phyloP scores from a whole-genome alignment of 2,113 vertebrate species.

The Elephantulus edwardii region DNA sequence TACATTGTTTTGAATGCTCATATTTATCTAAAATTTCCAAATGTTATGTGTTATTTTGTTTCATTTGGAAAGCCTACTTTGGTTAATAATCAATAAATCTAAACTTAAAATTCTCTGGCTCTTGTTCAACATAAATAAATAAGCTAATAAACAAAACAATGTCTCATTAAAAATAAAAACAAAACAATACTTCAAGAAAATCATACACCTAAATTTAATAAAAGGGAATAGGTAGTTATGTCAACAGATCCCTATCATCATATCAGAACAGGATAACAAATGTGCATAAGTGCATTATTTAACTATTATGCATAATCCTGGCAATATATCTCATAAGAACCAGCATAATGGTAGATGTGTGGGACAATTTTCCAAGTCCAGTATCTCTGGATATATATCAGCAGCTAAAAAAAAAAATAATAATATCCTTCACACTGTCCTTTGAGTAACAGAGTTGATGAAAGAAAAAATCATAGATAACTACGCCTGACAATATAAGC shows the following conservation, averaged over 20 bases:
- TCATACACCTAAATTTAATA: conserved; percentile 30
- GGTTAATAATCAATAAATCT: neutral
- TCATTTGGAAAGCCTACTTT: neutral
- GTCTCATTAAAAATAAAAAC: conserved; percentile 40
- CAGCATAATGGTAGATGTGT: conserved; percentile 56
- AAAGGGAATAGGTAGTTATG: conserved; percentile 16
- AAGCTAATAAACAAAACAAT: neutral
- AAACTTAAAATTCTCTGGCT: neutral
- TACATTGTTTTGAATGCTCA: neutral
- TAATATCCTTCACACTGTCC: conserved; percentile 80
- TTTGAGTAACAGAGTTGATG: conserved; percentile 83
- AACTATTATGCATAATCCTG: conserved; percentile 62
- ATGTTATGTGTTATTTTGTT: neutral
- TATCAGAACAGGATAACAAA: conserved; percentile 16
- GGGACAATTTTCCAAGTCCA: conserved; percentile 51
- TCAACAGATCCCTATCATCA: conserved; percentile 55
- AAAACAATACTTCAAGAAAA: conserved; percentile 2
- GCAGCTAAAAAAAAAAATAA: conserved; percentile 77
- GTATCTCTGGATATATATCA: conserved; percentile 63
- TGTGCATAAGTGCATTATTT: conserved; percentile 51
- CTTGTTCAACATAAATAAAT: neutral
- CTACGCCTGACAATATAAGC: conserved; percentile 74
- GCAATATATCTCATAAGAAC: conserved; percentile 66
- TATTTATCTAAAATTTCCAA: neutral
- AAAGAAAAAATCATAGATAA: conserved; percentile 84